Evolutionary conservation across 2,113 vertebrate species (phyloP).

Genomic region (Centropristis striata): DNA sequence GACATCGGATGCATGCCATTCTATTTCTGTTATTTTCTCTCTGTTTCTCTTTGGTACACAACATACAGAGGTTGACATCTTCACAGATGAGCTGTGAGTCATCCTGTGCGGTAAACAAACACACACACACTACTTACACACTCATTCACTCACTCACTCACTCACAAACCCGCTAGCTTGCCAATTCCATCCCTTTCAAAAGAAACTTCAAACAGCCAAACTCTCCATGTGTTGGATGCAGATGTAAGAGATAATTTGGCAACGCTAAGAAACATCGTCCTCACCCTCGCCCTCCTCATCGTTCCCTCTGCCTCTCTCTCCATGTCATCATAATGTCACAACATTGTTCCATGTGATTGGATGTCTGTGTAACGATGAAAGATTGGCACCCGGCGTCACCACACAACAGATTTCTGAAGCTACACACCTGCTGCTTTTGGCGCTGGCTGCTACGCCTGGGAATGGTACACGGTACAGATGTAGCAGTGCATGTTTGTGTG

Average conservation of each 20-base stretch:
- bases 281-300: not conserved
- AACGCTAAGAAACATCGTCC: not conserved
- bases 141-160: slow-evolving; percentile 18
- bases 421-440: slow-evolving; percentile 76
- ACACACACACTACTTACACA: slow-evolving; percentile 24
- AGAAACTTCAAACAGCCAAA: slow-evolving; percentile 26
- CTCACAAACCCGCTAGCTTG: not conserved
- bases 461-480: slow-evolving; percentile 53
- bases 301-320: slow-evolving; percentile 14
- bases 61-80: slow-evolving; percentile 17
- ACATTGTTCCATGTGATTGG: slow-evolving; percentile 56
- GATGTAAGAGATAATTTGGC: slow-evolving; percentile 40
- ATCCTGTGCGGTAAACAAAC: slow-evolving; percentile 11
- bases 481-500: slow-evolving; percentile 33
- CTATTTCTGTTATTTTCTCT: slow-evolving; percentile 17
- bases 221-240: slow-evolving; percentile 43
- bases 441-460: slow-evolving; percentile 29
- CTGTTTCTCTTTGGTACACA: not conserved
- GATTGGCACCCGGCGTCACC: slow-evolving; percentile 69
- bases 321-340: slow-evolving; percentile 55
- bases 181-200: slow-evolving; percentile 39
- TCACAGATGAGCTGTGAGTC: slow-evolving; percentile 24
- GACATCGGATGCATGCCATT: not conserved
- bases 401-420: slow-evolving; percentile 49
- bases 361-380: slow-evolving; percentile 60